Percentiles rank a stretch among this genome's conserved stretches.
Evolutionary conservation across 2,797 vertebrate species (phyloP).

Genomic region (Acomys russatus): DNA sequence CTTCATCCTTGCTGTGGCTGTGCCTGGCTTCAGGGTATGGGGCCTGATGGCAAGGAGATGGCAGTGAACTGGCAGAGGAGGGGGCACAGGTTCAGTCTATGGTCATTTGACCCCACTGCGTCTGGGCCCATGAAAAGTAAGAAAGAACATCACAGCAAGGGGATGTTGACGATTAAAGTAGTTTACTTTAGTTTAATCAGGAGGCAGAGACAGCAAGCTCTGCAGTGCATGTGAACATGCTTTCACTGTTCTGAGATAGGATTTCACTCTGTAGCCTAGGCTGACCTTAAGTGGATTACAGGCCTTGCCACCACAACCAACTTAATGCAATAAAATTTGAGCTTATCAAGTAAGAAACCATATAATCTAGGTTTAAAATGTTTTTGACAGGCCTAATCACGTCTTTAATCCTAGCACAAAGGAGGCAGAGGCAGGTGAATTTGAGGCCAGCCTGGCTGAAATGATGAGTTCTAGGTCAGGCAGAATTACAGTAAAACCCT

Average conservation of each 20-base stretch:
- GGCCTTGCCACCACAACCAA: neutral
- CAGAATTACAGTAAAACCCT: neutral
- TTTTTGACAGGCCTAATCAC: neutral
- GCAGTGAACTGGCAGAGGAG: neutral
- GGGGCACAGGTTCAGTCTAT: neutral
- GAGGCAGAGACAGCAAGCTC: neutral
- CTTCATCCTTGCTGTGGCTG: neutral
- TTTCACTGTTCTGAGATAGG: neutral
- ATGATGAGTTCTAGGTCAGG: neutral
- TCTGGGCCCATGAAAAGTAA: neutral
- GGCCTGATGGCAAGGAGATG: neutral
- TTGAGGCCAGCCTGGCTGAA: neutral
- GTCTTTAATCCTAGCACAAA: neutral
- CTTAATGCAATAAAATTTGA: neutral
- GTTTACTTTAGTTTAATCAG: neutral
- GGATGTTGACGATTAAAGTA: neutral
- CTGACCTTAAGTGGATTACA: neutral
- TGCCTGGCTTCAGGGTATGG: neutral
- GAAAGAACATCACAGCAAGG: neutral
- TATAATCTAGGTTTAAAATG: constrained; percentile 36
- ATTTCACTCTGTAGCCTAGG: neutral
- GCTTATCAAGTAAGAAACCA: constrained; percentile 28
- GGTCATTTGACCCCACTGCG: neutral
- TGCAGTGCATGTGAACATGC: too few relatives aligned
- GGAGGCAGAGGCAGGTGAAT: neutral